These are phyloP conservation scores for Amorpha juglandis DNA, from an alignment of 2,888 invertebrate species.

Conservation along the genomic window DNA sequence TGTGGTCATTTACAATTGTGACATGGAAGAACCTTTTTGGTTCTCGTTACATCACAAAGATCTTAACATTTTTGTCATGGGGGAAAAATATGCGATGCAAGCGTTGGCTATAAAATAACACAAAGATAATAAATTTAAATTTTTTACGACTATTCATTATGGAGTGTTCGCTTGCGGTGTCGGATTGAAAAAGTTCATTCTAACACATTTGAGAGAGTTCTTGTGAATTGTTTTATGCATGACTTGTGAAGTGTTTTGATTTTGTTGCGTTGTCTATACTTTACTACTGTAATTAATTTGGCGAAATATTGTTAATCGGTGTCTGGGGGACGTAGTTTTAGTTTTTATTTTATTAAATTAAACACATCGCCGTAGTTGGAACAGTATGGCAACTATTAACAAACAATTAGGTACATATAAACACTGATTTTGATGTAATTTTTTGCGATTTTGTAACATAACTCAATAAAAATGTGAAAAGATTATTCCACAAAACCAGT, in stretches of 20 bases:
- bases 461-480: no score
- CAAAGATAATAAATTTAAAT: background rate
- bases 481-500: no score
- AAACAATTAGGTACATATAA: no score
- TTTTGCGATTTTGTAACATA: no score
- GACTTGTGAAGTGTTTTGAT: constrained; percentile 54
- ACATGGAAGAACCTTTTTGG: background rate
- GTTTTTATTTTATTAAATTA: background rate
- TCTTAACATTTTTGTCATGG: background rate
- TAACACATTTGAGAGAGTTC: constrained; percentile 56
- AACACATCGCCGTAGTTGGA: background rate
- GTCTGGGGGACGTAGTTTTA: constrained; percentile 4
- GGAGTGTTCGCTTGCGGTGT: constrained; percentile 50
- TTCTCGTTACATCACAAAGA: background rate
- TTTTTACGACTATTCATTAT: background rate
- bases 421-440: no score
- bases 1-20: background rate
- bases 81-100: background rate
- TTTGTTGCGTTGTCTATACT: constrained; percentile 51
- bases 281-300: constrained; percentile 5
- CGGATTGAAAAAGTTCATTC: constrained; percentile 51
- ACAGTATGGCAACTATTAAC: constrained; percentile 6
- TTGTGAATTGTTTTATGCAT: constrained; percentile 60
- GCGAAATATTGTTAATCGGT: constrained; percentile 3
- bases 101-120: background rate